Conservation (phyloP, 1,140 invertebrate species). For the Euura lappo region DNA sequence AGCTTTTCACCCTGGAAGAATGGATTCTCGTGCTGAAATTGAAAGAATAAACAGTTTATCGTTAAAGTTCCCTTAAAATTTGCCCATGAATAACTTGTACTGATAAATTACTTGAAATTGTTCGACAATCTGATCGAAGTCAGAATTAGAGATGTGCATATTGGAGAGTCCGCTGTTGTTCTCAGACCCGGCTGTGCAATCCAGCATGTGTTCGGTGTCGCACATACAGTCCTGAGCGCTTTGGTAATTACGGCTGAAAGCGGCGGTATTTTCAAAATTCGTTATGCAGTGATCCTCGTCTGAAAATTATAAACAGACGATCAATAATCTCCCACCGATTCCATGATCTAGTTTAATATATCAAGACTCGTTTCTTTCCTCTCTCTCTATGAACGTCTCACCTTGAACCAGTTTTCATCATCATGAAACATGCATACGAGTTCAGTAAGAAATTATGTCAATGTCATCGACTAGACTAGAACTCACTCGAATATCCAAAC, state of each 20-base stretch:
- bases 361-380: background rate
- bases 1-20: conserved; percentile 81
- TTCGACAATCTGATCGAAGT: conserved; percentile 64
- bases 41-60: conserved; percentile 19
- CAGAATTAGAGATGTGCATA: conserved; percentile 52
- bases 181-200: conserved; percentile 70
- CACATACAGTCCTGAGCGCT: conserved; percentile 95
- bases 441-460: background rate
- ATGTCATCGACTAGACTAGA: background rate
- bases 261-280: conserved; percentile 94
- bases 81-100: conserved; percentile 16
- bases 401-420: background rate
- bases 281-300: conserved; percentile 88
- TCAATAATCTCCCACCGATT: background rate
- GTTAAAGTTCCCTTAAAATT: background rate
- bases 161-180: conserved; percentile 50
- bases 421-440: no score
- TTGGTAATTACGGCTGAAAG: conserved; percentile 95
- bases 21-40: conserved; percentile 73
- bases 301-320: conserved; percentile 30
- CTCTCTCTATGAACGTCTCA: background rate
- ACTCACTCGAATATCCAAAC: conserved; percentile 76
- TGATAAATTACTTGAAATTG: conserved; percentile 59
- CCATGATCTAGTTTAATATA: no score
- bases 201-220: conserved; percentile 98